Evolutionary conservation across 2,888 invertebrate genomes (phyloP), one percentile per base, ranked within the genome.

Genomic region (Mimas tiliae): DNA sequence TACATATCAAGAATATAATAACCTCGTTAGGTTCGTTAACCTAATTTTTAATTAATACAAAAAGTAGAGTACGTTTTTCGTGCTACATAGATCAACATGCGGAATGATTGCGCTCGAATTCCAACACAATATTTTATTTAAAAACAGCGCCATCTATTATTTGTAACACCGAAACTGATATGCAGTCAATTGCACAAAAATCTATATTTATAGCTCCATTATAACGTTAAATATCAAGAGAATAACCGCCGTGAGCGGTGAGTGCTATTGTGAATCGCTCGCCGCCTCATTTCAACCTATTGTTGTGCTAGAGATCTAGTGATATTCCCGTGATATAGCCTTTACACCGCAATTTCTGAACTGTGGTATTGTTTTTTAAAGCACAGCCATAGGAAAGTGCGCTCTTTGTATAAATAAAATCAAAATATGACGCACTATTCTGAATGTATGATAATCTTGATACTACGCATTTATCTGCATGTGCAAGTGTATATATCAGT

Each of bases 121-220:
- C 1, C 4, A 27, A 27, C 4, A 27, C 27, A 27, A 27, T 68
- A n/a, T n/a, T n/a, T n/a, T n/a, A n/a, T n/a, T n/a, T 51, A 68
- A 52, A 65, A 16, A 74, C 68, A 53, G 33, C 65, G 55, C 65
- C 65, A 65, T 65, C 65, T 65, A 58, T 65, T 65, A 65, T 65
- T 58, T 9, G 47, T 55, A 45, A 38, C 58, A 58, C 19, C 47
- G 16, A 55, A 58, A 67, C 33, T 68, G 65, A 42, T 65, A 70
- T 69, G 68, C 67, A 72, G 70, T 71, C 74, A 71, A 74, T 75
- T 71, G 78, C 78, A 77, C 71, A 77, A 70, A 81, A 81, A 83
- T 82, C 79, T 75, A 78, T 85, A 88, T 87, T 87, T 88, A 88
- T 87, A 74, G 83, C 70, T 75, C 85, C 76, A 88, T 89, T 89